Conservation (phyloP, 2,113 vertebrate genomes). For the Gambusia holbrooki region DNA sequence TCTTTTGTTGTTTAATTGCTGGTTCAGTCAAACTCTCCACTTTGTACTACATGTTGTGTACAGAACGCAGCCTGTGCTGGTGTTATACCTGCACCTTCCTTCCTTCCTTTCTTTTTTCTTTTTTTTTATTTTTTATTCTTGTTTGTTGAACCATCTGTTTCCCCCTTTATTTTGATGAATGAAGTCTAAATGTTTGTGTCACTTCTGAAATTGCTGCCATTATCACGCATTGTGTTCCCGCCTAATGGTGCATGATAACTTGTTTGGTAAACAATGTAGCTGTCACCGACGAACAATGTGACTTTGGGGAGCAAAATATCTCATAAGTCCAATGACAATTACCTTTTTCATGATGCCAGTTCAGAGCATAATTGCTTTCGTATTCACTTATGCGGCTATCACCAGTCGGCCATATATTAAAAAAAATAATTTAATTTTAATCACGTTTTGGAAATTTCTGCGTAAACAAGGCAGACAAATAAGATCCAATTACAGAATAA, state of each 20-base stretch:
- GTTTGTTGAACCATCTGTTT: constrained; percentile 32
- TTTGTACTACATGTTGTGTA: neutral
- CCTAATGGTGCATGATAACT: constrained; percentile 43
- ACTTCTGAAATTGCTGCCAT: constrained; percentile 50
- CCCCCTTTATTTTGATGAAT: constrained; percentile 53
- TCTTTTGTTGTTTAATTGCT: neutral
- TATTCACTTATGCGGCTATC: neutral
- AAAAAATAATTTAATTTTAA: neutral
- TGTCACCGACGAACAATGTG: constrained; percentile 5
- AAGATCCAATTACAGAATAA: neutral
- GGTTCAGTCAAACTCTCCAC: neutral
- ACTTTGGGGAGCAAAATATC: constrained; percentile 22
- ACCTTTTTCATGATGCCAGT: constrained; percentile 24
- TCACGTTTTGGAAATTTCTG: neutral
- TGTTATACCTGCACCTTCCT: neutral
- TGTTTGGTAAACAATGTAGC: constrained; percentile 36
- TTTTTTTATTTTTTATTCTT: too few relatives aligned
- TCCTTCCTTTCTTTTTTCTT: neutral
- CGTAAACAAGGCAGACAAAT: neutral
- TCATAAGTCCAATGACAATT: constrained; percentile 16
- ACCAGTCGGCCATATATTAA: neutral
- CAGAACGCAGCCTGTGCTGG: neutral
- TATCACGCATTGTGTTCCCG: constrained; percentile 39
- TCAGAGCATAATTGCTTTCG: neutral
- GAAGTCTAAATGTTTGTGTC: constrained; percentile 52